Percentiles rank a stretch among this genome's conserved stretches.
Evolutionary conservation across 2,797 vertebrate genomes (phyloP).

Genomic region (Loris lydekkerianus): DNA sequence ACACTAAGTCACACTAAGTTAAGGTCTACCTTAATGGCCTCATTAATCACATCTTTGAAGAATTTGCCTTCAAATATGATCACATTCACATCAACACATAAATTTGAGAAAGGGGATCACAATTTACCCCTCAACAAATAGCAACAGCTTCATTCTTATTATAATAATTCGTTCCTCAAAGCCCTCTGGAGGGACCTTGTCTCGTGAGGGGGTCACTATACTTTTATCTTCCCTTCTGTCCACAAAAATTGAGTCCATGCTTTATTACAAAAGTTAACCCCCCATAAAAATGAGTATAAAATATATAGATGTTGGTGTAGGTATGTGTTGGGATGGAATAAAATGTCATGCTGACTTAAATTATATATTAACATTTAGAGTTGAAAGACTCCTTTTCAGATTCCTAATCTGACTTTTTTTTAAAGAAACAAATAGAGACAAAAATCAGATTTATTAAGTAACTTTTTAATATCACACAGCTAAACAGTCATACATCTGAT

Average conservation of each 20-base stretch:
- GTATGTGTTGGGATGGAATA: neutral
- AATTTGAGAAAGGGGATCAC: fast-evolving
- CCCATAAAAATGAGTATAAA: neutral
- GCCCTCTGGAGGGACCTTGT: neutral
- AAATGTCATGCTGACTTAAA: neutral
- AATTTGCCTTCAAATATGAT: neutral
- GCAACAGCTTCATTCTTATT: neutral
- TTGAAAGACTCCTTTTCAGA: neutral
- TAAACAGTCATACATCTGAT: neutral
- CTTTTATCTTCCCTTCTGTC: neutral
- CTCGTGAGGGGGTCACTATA: neutral
- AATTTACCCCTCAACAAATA: neutral
- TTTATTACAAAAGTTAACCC: neutral
- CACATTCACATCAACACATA: neutral
- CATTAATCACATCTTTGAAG: neutral
- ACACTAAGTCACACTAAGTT: neutral
- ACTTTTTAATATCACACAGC: neutral
- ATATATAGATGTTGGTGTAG: neutral
- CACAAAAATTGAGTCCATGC: neutral
- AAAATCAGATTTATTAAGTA: neutral
- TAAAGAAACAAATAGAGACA: fast-evolving
- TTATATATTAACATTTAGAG: neutral
- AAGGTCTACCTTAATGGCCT: neutral
- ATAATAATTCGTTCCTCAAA: neutral
- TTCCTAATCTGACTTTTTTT: neutral